Evolutionary conservation across 2,113 vertebrate species (phyloP).

Genomic region (Zapornia atra): DNA sequence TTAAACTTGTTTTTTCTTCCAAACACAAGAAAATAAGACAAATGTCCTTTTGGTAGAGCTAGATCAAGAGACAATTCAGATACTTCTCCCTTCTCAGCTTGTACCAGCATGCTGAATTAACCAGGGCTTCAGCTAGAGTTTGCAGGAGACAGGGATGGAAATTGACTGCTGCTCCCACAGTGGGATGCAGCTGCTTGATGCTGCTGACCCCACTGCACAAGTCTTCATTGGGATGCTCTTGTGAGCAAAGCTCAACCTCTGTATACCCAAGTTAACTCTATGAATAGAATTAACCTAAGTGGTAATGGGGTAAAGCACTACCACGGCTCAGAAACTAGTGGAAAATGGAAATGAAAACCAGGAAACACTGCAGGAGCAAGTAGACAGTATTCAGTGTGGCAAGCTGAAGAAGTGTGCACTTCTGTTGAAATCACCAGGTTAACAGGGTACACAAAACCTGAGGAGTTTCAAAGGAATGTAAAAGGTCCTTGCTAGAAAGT

Average conservation of each 20-base stretch:
- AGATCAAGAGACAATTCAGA: neutral
- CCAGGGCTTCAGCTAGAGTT: neutral
- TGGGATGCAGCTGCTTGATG: neutral
- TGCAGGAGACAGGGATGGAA: neutral
- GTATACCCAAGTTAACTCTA: neutral
- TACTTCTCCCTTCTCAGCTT: neutral
- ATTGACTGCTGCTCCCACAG: neutral
- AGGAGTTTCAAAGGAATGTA: neutral
- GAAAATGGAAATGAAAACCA: neutral
- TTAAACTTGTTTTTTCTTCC: neutral
- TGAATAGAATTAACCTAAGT: neutral
- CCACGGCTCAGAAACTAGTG: neutral
- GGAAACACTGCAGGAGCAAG: neutral
- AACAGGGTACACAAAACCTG: neutral
- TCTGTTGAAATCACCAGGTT: neutral
- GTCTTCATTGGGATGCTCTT: neutral
- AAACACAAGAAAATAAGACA: neutral
- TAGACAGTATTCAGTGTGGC: fast-evolving
- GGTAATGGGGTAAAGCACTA: neutral
- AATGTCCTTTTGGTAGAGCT: neutral
- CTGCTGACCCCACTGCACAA: neutral
- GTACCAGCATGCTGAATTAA: neutral
- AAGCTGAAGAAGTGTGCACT: neutral
- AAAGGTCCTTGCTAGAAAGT: neutral
- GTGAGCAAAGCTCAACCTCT: neutral